phyloP scores from a whole-genome alignment of 53 echinoderm and acorn worm genomes.

The Temnopleurus reevesii region DNA sequence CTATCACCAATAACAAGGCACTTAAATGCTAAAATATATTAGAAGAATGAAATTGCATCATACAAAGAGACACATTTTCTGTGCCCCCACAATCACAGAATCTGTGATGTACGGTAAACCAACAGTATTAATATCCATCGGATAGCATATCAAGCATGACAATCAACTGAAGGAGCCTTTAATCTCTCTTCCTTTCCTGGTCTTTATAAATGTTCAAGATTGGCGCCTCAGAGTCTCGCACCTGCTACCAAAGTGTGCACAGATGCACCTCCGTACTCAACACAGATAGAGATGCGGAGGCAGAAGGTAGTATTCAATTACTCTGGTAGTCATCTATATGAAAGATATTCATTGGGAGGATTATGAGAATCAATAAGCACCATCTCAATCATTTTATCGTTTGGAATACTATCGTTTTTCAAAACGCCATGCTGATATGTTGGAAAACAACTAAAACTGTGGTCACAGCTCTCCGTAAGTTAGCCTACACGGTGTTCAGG shows the following conservation, averaged over 20 bases:
- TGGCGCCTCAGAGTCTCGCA: not conserved
- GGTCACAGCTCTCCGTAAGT: no score
- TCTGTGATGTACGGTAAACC: no score
- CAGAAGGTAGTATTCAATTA: slow-evolving; percentile 30
- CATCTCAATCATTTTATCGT: not conserved
- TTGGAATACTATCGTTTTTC: not conserved
- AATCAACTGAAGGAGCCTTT: not conserved
- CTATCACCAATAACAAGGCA: no score
- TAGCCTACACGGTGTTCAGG: no score
- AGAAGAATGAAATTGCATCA: no score
- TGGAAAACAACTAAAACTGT: not conserved
- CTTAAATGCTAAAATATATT: no score
- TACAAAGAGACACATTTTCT: no score
- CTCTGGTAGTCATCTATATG: not conserved
- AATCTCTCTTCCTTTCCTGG: not conserved
- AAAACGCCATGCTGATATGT: not conserved
- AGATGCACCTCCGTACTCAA: slow-evolving; percentile 18
- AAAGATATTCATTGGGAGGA: not conserved
- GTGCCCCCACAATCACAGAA: no score
- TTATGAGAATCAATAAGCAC: not conserved
- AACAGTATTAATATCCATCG: no score
- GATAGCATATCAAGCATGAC: no score
- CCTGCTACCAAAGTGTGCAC: slow-evolving; percentile 42
- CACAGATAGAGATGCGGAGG: not conserved
- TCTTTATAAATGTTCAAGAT: not conserved